Base-by-base conservation (phyloP, 2,888 invertebrate species). In the Clunio marinus region DNA sequence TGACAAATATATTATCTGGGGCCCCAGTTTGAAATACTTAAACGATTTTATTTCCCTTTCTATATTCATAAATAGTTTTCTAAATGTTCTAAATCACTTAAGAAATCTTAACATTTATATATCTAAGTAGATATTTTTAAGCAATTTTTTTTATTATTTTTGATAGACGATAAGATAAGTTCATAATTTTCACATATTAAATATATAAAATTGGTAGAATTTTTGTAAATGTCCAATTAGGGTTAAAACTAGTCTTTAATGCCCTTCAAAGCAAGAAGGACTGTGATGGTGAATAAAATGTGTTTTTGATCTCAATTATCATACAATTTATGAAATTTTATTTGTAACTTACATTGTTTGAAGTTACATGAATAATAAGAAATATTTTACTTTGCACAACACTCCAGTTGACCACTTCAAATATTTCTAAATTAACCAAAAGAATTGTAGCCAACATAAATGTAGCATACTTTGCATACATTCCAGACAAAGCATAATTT, bases 191-290 rank as follows among this genome's bases (percentile, higher is more conserved):
- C n/a, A n/a, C n/a, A n/a, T n/a, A n/a, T n/a, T n/a, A n/a, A n/a
- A n/a, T n/a, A n/a, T n/a, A n/a, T n/a, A n/a, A n/a, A 32, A 32
- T 7, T 32, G 5, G 4, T 32, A 46, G 46, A 46, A 22, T 60
- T 60, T 17, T 7, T 60, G 22, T 60, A 60, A 60, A 37, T 46
- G 63, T 63, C 37, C 20, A 46, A 32, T 46, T 59, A 60, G 41
- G 25, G 27, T 67, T 58, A 46, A 35, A 46, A 28, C 68, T 70
- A 70, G 70, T 70, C 70, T 70, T 46, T 63, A 63, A 63, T 32
- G 67, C 70, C 70, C 70, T 68, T 70, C 70, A 70, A 70, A 70
- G 70, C 70, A 68, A 63, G 63, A 63, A 63, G 70, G 70, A 57
- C 70, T 70, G 70, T 70, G 70, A 70, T 70, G 68, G 32, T 59